Conservation (phyloP, 2,888 invertebrate species). For the Calliphora vomitoria region DNA sequence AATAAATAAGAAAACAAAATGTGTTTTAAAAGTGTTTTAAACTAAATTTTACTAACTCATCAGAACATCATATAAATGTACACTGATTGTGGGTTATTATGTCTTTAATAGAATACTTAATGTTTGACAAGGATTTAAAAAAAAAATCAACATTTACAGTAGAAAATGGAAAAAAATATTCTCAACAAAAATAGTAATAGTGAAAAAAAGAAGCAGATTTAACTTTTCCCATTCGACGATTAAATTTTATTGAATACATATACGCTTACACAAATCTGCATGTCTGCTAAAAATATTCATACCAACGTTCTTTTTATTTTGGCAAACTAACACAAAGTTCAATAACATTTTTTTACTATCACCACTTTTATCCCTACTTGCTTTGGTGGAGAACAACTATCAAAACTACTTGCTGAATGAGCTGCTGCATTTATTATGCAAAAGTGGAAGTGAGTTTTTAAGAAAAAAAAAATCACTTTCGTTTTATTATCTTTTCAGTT, state of each 20-base stretch:
- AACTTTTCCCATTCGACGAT: not conserved
- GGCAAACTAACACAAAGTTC: constrained; percentile 32
- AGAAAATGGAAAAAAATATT: too few species aligned
- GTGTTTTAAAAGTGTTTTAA: too few species aligned
- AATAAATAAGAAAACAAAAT: too few species aligned
- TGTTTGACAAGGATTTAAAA: not conserved
- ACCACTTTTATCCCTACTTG: not conserved
- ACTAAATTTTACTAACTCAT: too few species aligned
- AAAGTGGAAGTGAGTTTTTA: not conserved
- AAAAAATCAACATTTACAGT: not conserved
- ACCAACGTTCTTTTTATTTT: not conserved
- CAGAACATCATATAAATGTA: not conserved
- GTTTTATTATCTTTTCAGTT: not conserved
- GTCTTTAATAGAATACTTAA: not conserved
- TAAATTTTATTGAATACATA: not conserved
- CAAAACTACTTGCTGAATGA: not conserved
- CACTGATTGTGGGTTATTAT: not conserved
- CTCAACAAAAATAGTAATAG: too few species aligned
- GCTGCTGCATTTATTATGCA: not conserved
- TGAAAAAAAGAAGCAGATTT: not conserved
- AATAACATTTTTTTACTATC: constrained; percentile 40
- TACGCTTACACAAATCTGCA: not conserved
- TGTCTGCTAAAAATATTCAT: constrained; percentile 5
- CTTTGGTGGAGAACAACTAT: not conserved
- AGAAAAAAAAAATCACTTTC: not conserved